Conservation (phyloP, 1,140 invertebrate genomes). For the Drosophila lini region DNA sequence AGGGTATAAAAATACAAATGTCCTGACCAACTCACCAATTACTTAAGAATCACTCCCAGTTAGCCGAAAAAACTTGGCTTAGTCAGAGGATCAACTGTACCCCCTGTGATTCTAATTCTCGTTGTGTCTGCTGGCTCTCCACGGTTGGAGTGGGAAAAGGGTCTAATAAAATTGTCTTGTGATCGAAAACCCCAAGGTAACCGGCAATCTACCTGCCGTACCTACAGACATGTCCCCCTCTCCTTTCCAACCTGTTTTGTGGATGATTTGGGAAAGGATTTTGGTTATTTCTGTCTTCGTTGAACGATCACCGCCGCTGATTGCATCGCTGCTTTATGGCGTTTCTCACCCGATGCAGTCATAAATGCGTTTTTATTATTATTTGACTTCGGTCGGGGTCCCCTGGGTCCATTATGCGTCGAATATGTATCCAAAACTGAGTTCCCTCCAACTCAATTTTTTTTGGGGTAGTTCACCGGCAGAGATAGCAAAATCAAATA, state of each 20-base stretch:
- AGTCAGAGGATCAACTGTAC: slow-evolving; percentile 23
- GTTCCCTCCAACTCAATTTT: slow-evolving; percentile 1
- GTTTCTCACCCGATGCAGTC: slow-evolving; percentile 71
- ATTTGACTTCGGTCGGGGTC: slow-evolving; percentile 31
- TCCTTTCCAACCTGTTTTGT: slow-evolving; percentile 66
- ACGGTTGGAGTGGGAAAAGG: slow-evolving; percentile 36
- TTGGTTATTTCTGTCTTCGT: slow-evolving; percentile 36
- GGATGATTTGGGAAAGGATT: slow-evolving; percentile 59
- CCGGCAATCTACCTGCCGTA: slow-evolving; percentile 63
- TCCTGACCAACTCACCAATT: no score
- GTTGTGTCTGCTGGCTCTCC: background rate
- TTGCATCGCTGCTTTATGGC: slow-evolving; percentile 50
- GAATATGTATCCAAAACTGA: slow-evolving; percentile 60
- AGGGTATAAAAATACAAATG: no score
- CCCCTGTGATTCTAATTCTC: slow-evolving; percentile 5
- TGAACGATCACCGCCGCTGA: slow-evolving; percentile 57
- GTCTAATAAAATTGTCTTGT: slow-evolving; percentile 78
- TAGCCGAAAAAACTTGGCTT: background rate
- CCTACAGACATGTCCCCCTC: slow-evolving; percentile 4
- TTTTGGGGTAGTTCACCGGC: slow-evolving; percentile 58
- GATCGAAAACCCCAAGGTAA: slow-evolving; percentile 68
- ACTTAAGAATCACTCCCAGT: background rate
- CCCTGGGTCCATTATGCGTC: slow-evolving; percentile 20
- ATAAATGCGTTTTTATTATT: slow-evolving; percentile 79
- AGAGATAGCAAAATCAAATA: slow-evolving; percentile 57